phyloP scores from a whole-genome alignment of 2,797 vertebrate genomes.

The Chelidonichthys spinosus region DNA sequence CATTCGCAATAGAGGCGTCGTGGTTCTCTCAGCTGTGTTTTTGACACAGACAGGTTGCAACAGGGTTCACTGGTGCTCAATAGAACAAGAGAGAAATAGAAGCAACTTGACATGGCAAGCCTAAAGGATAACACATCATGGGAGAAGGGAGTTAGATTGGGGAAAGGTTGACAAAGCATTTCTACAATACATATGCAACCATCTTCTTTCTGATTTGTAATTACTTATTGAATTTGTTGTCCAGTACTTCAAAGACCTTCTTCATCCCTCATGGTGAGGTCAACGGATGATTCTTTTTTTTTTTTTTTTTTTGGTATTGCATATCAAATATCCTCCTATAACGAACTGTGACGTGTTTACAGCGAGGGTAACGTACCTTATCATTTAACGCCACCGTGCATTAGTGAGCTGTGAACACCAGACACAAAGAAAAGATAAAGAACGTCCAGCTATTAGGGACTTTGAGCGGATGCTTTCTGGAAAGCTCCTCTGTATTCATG shows the following conservation, averaged over 20 bases:
- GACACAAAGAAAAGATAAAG: slow-evolving; percentile 35
- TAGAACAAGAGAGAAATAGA: slow-evolving; percentile 2
- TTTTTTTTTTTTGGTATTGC: not conserved
- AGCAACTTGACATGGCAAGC: slow-evolving; percentile 37
- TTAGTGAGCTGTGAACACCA: slow-evolving; percentile 25
- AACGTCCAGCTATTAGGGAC: slow-evolving; percentile 16
- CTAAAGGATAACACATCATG: slow-evolving; percentile 27
- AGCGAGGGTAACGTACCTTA: not conserved
- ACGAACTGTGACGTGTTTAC: not conserved
- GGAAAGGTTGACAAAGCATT: slow-evolving; percentile 17
- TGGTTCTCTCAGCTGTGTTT: slow-evolving; percentile 28
- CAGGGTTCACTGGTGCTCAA: slow-evolving; percentile 24
- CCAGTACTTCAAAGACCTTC: not conserved
- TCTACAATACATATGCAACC: not conserved
- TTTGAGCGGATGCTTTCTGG: slow-evolving; percentile 45
- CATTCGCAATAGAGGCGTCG: slow-evolving; percentile 27
- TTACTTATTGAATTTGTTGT: not conserved
- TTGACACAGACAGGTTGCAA: slow-evolving; percentile 57
- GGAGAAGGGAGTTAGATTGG: slow-evolving; percentile 9
- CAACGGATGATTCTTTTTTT: not conserved
- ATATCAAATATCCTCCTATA: not conserved
- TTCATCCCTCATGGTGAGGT: not conserved
- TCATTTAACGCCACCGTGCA: slow-evolving; percentile 9
- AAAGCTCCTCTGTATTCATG: slow-evolving; percentile 46
- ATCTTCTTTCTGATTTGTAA: not conserved